Base-by-base conservation (phyloP, 2,113 vertebrate genomes). In the Thomomys bottae region DNA sequence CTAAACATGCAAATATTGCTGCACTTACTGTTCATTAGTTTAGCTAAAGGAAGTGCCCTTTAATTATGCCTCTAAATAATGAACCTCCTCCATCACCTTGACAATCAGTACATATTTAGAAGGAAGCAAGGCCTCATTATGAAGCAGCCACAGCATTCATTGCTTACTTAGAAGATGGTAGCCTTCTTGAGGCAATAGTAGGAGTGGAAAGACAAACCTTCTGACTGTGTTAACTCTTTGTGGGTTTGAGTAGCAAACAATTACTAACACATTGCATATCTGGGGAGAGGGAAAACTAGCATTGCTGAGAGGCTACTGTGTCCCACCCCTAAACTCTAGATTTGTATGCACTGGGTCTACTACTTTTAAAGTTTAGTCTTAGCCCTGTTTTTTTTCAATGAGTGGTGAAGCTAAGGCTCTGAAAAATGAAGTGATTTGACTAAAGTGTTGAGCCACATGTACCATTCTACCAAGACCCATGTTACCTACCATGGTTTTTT, bases 61-160 rank as follows among this genome's bases (percentile, higher is more conserved):
- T 97, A 96, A 96, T 97, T 96, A 96, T 92, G 88, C 92, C 77
- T 96, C 95, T 95, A 94, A 93, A 88, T 95, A 97, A 96, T 96
- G 95, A 96, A 93, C 92, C 88, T 96, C 90, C 93, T 96, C 93
- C 88, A 96, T 97, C 96, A 96, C 95, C 90, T 95, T 96, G 96
- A 96, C 96, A 96, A 94, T 96, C 94, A 67, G 87, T 40, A 36
- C 92, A 93, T 93, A 88, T 92, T 96, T 96, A 91, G 84, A 84
- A 91, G 84, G 57, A 92, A 91, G 86, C 85, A 77, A 92, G 92
- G 42, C 40, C 88, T 96, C 94, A 76, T 95, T 95, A 93, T 75
- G 80, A 94, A 94, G 61, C 88, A 91, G 42, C 85, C 26, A 82
- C 68, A 88, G 71, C 61, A 34, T 91, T 68, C 61, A 57, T 88